A percentile compares a stretch with the other conserved stretches of the same genome.
phyloP scores from a whole-genome alignment of 2,797 vertebrate species.

The Periophthalmus magnuspinnatus region DNA sequence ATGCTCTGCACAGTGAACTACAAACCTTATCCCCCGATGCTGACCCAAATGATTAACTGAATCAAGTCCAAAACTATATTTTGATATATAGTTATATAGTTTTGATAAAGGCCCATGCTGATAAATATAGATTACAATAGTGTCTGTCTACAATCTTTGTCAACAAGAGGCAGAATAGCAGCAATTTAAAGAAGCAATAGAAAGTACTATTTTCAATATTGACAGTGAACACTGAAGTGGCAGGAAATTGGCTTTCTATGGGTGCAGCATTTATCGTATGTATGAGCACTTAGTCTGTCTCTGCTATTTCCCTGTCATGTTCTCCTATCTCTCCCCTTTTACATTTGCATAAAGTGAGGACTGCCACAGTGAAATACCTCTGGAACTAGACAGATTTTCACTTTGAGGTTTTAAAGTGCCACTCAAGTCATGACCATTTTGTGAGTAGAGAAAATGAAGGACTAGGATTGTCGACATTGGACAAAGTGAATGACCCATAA shows the following conservation, averaged over 20 bases:
- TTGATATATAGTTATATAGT: neutral
- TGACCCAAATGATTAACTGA: neutral
- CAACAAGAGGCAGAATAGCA: constrained; percentile 7
- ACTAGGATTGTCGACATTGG: neutral
- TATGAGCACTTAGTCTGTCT: constrained; percentile 41
- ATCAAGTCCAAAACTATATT: neutral
- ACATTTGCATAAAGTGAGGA: constrained; percentile 13
- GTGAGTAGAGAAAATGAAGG: constrained; percentile 18
- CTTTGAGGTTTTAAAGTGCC: constrained; percentile 9
- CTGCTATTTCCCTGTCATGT: constrained; percentile 27
- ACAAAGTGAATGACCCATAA: constrained; percentile 17
- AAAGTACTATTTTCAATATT: constrained; percentile 20
- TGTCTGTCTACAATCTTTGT: constrained; percentile 1
- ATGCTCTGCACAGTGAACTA: neutral
- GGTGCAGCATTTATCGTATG: constrained; percentile 23
- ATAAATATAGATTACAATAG: neutral
- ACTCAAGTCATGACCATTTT: constrained; percentile 13
- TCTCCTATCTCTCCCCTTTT: neutral
- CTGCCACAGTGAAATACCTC: constrained; percentile 3
- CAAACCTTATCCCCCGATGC: neutral
- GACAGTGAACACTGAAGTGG: constrained; percentile 20
- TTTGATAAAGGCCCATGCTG: neutral
- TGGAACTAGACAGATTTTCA: constrained; percentile 2
- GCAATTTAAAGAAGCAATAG: neutral
- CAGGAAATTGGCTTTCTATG: constrained; percentile 23